Percentiles rank a stretch among this genome's conserved stretches.
These are phyloP conservation scores for Mesochorus sp. DNA, from an alignment of 2,888 invertebrate genomes.

Conservation along the genomic window DNA sequence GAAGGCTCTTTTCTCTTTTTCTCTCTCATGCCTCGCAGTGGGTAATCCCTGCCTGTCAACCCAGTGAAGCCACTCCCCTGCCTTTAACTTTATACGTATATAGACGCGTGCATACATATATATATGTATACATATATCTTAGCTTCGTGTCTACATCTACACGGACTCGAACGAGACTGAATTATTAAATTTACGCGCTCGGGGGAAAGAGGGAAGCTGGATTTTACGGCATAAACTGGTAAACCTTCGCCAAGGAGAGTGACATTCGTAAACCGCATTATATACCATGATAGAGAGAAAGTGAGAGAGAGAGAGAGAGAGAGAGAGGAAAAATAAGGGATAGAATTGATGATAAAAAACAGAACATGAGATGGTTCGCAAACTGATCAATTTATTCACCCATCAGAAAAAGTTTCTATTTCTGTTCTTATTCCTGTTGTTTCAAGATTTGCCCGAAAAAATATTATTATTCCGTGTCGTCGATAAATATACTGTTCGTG, in stretches of 20 bases:
- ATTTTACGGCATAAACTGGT: conserved; percentile 11
- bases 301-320: not conserved
- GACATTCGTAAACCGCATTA: conserved; percentile 20
- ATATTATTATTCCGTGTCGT: too few relatives aligned
- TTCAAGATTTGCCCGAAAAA: too few relatives aligned
- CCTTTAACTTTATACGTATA: not conserved
- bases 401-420: too few relatives aligned
- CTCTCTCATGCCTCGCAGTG: too few relatives aligned
- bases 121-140: too few relatives aligned
- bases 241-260: conserved; percentile 16
- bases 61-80: conserved; percentile 29
- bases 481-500: too few relatives aligned
- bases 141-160: not conserved
- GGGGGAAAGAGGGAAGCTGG: not conserved
- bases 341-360: too few relatives aligned
- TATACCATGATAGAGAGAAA: too few relatives aligned
- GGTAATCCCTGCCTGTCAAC: conserved; percentile 45
- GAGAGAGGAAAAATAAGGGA: not conserved
- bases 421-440: too few relatives aligned
- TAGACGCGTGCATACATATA: not conserved
- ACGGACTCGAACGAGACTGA: not conserved
- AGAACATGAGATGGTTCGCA: too few relatives aligned
- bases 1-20: conserved; percentile 11
- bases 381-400: too few relatives aligned
- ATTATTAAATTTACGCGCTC: conserved; percentile 48